Evolutionary conservation across 2,113 vertebrate genomes (phyloP).

Genomic region (Sebastes schlegelii): DNA sequence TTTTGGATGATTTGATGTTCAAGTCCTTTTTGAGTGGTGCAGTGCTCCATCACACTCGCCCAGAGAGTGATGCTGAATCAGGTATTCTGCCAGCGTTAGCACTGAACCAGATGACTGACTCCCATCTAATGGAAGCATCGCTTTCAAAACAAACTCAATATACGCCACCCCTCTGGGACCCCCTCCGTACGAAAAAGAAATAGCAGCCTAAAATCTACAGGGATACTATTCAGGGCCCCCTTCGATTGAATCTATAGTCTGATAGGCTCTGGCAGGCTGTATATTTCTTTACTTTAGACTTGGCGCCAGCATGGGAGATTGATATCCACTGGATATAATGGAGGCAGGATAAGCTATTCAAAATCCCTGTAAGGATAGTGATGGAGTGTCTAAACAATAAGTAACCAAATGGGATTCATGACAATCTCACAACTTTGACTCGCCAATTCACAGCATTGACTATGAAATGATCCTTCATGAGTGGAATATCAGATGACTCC

Average conservation of each 20-base stretch:
- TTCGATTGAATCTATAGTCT: slow-evolving; percentile 62
- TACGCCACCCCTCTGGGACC: slow-evolving; percentile 52
- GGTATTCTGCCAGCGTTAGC: slow-evolving; percentile 65
- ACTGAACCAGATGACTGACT: slow-evolving; percentile 71
- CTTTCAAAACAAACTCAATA: slow-evolving; percentile 77
- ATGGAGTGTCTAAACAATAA: slow-evolving; percentile 73
- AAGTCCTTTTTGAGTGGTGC: slow-evolving; percentile 40
- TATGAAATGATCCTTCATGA: slow-evolving; percentile 45
- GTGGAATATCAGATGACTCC: slow-evolving; percentile 43
- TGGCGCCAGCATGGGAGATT: slow-evolving; percentile 56
- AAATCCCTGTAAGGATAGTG: slow-evolving; percentile 59
- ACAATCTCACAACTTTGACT: slow-evolving; percentile 46
- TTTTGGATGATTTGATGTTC: slow-evolving; percentile 43
- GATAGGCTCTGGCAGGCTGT: slow-evolving; percentile 60
- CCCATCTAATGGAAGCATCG: slow-evolving; percentile 71
- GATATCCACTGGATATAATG: slow-evolving; percentile 70
- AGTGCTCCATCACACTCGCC: slow-evolving; percentile 46
- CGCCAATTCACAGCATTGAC: slow-evolving; percentile 42
- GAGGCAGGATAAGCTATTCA: slow-evolving; percentile 57
- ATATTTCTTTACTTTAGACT: slow-evolving; percentile 61
- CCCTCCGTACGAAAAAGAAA: slow-evolving; percentile 61
- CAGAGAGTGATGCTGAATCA: slow-evolving; percentile 61
- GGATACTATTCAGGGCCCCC: slow-evolving; percentile 49
- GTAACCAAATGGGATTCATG: slow-evolving; percentile 68
- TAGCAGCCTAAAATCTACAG: slow-evolving; percentile 61